Conservation (phyloP, 2,113 vertebrate genomes). For the Callorhinus ursinus region DNA sequence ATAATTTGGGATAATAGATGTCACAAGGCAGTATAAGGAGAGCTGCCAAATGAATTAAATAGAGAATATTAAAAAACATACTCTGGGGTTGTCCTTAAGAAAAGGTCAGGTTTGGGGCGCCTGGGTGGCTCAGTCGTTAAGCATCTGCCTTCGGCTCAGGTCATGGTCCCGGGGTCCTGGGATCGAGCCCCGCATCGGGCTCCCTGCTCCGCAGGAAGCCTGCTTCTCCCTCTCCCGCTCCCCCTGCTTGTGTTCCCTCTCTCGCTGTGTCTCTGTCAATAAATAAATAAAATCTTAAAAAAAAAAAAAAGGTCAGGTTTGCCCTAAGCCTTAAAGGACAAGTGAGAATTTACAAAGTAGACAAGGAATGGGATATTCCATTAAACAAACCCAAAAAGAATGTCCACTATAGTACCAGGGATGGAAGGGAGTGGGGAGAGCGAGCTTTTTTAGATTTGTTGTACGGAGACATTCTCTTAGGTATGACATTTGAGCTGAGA, state of each 20-base stretch:
- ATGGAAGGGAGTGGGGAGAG: neutral
- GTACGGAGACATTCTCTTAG: neutral
- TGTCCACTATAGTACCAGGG: neutral
- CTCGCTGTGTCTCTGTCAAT: too few relatives aligned
- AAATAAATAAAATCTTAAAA: too few relatives aligned
- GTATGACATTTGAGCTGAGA: neutral
- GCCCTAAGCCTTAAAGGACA: neutral
- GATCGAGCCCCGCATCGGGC: too few relatives aligned
- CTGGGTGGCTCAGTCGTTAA: too few relatives aligned
- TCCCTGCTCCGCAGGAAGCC: too few relatives aligned
- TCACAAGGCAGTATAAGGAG: neutral
- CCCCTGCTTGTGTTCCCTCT: too few relatives aligned
- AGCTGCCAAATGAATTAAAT: neutral
- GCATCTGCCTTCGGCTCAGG: too few relatives aligned
- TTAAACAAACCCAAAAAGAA: neutral
- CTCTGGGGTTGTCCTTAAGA: neutral
- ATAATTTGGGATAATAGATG: neutral
- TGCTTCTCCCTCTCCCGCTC: too few relatives aligned
- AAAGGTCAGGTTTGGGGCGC: neutral
- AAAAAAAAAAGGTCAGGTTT: neutral
- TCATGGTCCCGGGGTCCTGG: too few relatives aligned
- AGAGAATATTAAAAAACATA: neutral
- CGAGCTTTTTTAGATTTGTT: neutral
- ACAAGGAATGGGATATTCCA: neutral
- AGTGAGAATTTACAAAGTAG: slow-evolving; percentile 6